Evolutionary conservation across 2,113 vertebrate species (phyloP), one percentile per base, ranked within the genome.

Genomic region (Urocitellus parryii): DNA sequence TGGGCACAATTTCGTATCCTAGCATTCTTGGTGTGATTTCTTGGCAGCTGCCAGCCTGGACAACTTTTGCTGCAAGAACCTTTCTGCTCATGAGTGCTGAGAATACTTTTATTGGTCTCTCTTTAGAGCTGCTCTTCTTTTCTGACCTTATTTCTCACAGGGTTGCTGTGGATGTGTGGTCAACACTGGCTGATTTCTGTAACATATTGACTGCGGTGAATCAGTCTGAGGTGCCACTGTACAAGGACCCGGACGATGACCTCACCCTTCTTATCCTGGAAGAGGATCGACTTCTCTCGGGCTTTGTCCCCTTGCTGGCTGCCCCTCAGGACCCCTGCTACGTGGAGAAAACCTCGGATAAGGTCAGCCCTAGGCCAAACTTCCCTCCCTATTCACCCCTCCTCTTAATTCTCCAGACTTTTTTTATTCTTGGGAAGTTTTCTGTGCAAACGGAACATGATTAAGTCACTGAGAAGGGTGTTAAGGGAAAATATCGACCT

Each of bases 401-500:
- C 97, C 97, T 88, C 97, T 94, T 96, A 97, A 97, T 97, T 97
- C 96, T 99, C 98, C 97, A 98, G 98, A 98, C 98, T 98, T 98
- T 96, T 51, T 96, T 97, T 98, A 98, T 99, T 99, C 99, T 99
- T 99, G 99, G 99, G 99, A 99, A 99, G 99, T 99, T 99, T 99
- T 99, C 98, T 98, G 98, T 98, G 97, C 98, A 98, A 99, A 99
- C 98, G 98, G 99, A 99, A 99, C 99, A 98, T 98, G 99, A 99
- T 99, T 99, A 99, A 99, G 99, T 99, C 99, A 99, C 99, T 99
- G 99, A 99, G 98, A 98, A 98, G 98, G 98, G 99, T 99, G 99
- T 99, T 99, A 99, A 99, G 99, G 99, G 99, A 99, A 99, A 99
- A 99, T 98, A 98, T 99, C 99, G 99, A 99, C 99, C 99, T 99